Evolutionary conservation across 1,140 invertebrate species (phyloP), one percentile per base, ranked within the genome.

Genomic region (Drosophila guanche): DNA sequence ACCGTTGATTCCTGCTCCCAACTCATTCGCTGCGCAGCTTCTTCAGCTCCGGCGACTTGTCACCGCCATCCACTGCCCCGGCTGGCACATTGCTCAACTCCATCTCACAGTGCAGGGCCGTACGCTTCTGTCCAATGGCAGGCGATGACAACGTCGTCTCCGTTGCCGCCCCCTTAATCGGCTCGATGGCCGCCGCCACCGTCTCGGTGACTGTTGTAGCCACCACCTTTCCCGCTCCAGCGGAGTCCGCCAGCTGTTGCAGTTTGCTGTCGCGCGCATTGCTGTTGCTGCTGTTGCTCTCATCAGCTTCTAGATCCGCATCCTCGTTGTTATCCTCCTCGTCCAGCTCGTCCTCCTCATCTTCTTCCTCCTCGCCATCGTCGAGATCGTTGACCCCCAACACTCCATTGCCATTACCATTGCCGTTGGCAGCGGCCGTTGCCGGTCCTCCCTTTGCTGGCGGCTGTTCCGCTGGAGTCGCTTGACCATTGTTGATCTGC

Each of bases 1-100:
- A 12, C 12, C 33, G 33, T 12, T 37, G 10, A 33, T 40, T 42
- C 51, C 62, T 50, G 62, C 42, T 66, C 7, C 2, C 66, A 55
- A 52, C 70, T 91, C 76, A 91, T 66, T 91, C 89, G 85, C 78
- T 91, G 69, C 91, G 86, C 63, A 91, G 66, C 65, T 91, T 91
- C 69, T 91, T 91, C 23, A 90, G 50, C 63, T 91, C 91, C 33
- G 91, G 90, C 46, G 83, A 86, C 46, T 83, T 79, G 10, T 37
- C 58, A 5, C 25, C 43, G 0, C 46, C 58, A 29, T 16, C 67
- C 33, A 33, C 60, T 12, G 37, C 50, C 27, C 41, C 50, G 33
- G 42, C 33, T 37, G 33, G 33, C 33, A 10, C 42, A 45, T 58
- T 62, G 14, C 51, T 70, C 52, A 76, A 29, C 43, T 75, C 62